A percentile compares a stretch with the other conserved stretches of the same genome.
Evolutionary conservation across 2,797 vertebrate species (phyloP).

Genomic region (Hydrocynus forskahlii): DNA sequence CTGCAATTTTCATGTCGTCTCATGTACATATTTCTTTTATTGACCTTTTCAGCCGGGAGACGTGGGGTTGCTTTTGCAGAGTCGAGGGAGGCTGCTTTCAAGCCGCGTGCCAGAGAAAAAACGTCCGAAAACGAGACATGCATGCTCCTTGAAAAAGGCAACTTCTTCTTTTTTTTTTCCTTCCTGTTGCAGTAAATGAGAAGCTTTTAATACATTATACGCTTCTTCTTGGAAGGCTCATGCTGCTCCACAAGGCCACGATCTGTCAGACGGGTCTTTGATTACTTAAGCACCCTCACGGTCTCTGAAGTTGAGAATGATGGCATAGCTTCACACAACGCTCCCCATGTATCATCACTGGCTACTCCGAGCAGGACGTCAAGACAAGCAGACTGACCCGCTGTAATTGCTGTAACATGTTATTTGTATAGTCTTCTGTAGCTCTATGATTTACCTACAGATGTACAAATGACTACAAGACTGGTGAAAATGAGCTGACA

Average conservation of each 20-base stretch:
- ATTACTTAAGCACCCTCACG: constrained; percentile 29
- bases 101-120: neutral
- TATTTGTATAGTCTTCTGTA: neutral
- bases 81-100: constrained; percentile 19
- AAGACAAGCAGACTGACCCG: constrained; percentile 4
- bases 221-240: constrained; percentile 5
- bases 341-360: neutral
- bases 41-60: constrained; percentile 43
- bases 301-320: constrained; percentile 23
- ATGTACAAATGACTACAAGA: neutral
- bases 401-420: neutral
- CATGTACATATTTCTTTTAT: constrained; percentile 44
- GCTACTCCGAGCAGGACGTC: neutral
- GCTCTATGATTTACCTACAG: neutral
- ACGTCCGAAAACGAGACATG: constrained; percentile 20
- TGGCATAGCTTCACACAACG: constrained; percentile 33
- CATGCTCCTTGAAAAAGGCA: constrained; percentile 5
- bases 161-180: neutral
- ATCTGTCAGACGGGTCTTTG: constrained; percentile 10
- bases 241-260: neutral
- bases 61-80: constrained; percentile 7
- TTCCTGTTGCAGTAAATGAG: neutral
- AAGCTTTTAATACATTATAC: constrained; percentile 3
- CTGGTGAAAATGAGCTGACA: neutral
- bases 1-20: constrained; percentile 33